Percentiles rank a stretch among this genome's conserved stretches.
Conservation (phyloP, 2,797 vertebrate genomes). For the Enteromius thamalakanensis region DNA sequence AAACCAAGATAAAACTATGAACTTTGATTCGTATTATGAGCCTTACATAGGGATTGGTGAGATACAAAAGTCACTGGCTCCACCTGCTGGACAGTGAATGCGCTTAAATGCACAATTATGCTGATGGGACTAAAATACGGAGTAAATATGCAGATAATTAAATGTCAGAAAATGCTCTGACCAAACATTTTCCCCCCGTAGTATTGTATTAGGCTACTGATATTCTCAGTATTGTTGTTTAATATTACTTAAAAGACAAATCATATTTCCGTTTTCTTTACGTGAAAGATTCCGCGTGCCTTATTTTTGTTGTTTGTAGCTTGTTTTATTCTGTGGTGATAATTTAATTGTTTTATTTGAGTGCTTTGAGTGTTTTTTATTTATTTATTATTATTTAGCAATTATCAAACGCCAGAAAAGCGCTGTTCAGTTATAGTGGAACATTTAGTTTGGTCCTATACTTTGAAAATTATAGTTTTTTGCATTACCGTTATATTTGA, state of each 20-base stretch:
- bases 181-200: neutral
- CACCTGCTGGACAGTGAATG: constrained; percentile 1
- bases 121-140: too few species aligned
- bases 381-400: neutral
- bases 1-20: constrained; percentile 63
- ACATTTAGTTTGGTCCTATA: neutral
- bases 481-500: neutral
- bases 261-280: neutral
- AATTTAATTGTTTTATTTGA: neutral
- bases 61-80: neutral
- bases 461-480: too few species aligned
- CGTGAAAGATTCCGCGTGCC: neutral
- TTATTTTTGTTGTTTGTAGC: neutral
- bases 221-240: neutral
- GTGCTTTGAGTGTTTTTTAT: neutral
- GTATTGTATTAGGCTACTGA: too few species aligned
- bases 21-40: neutral
- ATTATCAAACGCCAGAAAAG: neutral
- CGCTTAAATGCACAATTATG: neutral
- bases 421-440: neutral
- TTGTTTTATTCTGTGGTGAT: neutral
- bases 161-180: neutral
- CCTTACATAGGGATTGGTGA: neutral
- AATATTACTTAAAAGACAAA: neutral
- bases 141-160: too few species aligned